Base-by-base conservation (phyloP, 2,888 invertebrate genomes). In the Eudasyphora cyanicolor region DNA sequence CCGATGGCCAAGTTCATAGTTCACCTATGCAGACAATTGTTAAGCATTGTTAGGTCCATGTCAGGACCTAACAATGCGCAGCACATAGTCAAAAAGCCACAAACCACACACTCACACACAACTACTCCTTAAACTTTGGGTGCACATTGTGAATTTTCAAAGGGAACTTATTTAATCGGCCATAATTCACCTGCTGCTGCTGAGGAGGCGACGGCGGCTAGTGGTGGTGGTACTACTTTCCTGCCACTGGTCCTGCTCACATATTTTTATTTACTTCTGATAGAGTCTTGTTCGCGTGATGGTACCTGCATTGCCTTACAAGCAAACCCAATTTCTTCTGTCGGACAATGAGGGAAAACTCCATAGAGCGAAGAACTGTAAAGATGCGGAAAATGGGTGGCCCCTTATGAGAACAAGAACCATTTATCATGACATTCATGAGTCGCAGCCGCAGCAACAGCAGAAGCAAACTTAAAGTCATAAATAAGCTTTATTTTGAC, bases 361-460 rank as follows among this genome's bases (percentile, higher is more conserved):
- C 21, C 24, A 69, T 14, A 3, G 27, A 69, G 0, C 21, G 14
- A 49, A 14, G 12, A 69, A 45, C n/a, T n/a, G n/a, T n/a, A 14
- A 69, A 49, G 3, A 45, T 42, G 24, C 12, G 19, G 10, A 42
- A 21, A 12, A 42, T 14, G 10, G n/a, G 19, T 32, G 64, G 64
- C 64, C 64, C 12, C 8, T n/a, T 35, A 1, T 17, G 32, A 17
- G 17, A 64, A 21, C 21, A 24, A 75, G 64, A 24, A 57, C 60
- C 76, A 82, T 82, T 82, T 82, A 82, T 82, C 82, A 82, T 79
- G 17, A 32, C 74, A 79, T 79, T 79, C 69, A 74, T 69, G 60
- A 79, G 79, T 76, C 76, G 32, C 60, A 19, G 27, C 32, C 27
- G 27, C 19, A 24, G 67, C n/a, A 45, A 35, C 49, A 35, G 19